A percentile compares a stretch with the other conserved stretches of the same genome.
Evolutionary conservation across 2,797 vertebrate species (phyloP).

Genomic region (Podarcis siculus): DNA sequence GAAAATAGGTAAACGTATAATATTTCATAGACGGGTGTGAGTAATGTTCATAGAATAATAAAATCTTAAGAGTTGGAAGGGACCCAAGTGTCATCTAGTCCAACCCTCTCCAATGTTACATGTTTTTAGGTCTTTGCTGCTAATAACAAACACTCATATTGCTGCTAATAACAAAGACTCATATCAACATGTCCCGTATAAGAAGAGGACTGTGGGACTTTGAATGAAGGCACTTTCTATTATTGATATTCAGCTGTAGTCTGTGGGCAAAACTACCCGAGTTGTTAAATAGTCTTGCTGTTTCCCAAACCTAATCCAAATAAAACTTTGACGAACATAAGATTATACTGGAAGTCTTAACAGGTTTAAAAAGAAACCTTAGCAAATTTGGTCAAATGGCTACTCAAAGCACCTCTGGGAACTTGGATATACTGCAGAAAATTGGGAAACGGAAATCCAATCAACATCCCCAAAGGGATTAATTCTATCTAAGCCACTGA

Average conservation of each 20-base stretch:
- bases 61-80: too few species aligned
- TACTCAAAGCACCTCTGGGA: slow-evolving; percentile 37
- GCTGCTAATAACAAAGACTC: background rate
- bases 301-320: background rate
- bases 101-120: background rate
- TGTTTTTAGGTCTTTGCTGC: background rate
- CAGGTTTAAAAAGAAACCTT: background rate
- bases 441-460: slow-evolving; percentile 45
- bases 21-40: background rate
- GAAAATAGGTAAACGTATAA: background rate
- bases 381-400: background rate
- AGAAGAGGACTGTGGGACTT: background rate
- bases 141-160: background rate
- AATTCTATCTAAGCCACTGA: slow-evolving; percentile 37
- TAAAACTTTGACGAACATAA: background rate
- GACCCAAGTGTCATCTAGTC: too few species aligned
- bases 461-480: slow-evolving; percentile 28
- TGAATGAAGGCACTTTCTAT: background rate
- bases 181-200: background rate
- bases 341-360: background rate
- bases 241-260: background rate
- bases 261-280: background rate
- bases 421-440: slow-evolving; percentile 17
- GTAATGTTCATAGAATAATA: background rate
- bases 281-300: background rate